Evolutionary conservation across 1,140 invertebrate species (phyloP), one percentile per base, ranked within the genome.

Genomic region (Drosophila rhopaloa): DNA sequence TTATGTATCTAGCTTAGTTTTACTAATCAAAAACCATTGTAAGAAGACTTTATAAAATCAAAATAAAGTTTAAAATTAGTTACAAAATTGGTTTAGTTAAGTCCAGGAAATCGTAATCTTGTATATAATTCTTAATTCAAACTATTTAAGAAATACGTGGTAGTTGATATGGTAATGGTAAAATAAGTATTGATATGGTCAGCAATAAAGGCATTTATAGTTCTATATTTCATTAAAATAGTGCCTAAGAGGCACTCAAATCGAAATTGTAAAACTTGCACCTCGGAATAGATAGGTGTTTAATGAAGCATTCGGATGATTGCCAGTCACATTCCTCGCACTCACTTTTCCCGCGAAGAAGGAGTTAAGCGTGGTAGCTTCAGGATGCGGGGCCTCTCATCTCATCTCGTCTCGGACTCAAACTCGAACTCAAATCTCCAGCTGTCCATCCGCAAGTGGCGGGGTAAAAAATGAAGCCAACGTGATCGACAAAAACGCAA

Each of bases 391-490:
- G 60, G 35, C n/a, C n/a, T 11, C 8, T 41, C 10, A 37, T 6
- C 48, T 9, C 13, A 10, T n/a, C 13, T 14, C 24, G 32, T 9
- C 0, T 16, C 16, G 16, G 16, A 1, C 16, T 16, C 16, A 16
- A 16, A 27, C 19, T 32, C 41, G 10, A 14, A 44, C 53, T 24
- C 8, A 16, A 46, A 76, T 56, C 73, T 85, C 14, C 40, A 82
- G 51, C 83, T 86, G 82, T 75, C 75, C 60, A 59, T 56, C 38
- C 13, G 55, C 65, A 62, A 57, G 53, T 67, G 68, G 43, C 41
- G 54, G 44, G 11, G 63, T 83, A 88, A 86, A 76, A 86, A 86
- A 86, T 86, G 83, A 83, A 79, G 56, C 62, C 60, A 66, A 62
- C 61, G 47, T 86, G 83, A 86, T 86, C 35, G 51, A 76, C 79